A percentile compares a stretch with the other conserved stretches of the same genome.
phyloP scores from a whole-genome alignment of 2,113 vertebrate species.

The Semnornis frantzii region DNA sequence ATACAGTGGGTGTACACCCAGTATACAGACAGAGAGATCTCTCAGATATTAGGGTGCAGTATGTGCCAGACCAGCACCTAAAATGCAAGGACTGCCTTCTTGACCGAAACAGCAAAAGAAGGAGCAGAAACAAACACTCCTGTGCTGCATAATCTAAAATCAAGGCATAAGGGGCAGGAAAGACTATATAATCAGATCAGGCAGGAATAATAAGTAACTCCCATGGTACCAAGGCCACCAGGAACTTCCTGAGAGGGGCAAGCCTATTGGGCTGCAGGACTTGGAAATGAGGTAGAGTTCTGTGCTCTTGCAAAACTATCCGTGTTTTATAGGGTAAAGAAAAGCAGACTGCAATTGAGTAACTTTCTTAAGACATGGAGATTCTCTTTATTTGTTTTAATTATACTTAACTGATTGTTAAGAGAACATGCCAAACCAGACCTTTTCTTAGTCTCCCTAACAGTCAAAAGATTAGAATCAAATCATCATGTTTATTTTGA shows the following conservation, averaged over 20 bases:
- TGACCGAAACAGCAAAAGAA: fast-evolving
- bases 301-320: not conserved
- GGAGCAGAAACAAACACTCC: not conserved
- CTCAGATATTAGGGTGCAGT: not conserved
- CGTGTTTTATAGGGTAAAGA: not conserved
- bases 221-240: not conserved
- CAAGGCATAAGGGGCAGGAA: not conserved
- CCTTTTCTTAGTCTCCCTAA: not conserved
- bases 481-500: not conserved
- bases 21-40: fast-evolving
- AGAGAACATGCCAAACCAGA: not conserved
- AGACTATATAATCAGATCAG: not conserved
- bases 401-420: not conserved
- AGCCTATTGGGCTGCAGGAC: not conserved
- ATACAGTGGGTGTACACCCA: not conserved
- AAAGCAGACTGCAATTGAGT: not conserved
- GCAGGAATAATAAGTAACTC: not conserved
- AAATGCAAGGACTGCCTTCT: not conserved
- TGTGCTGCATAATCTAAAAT: not conserved
- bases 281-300: not conserved
- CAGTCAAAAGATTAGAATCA: not conserved
- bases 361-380: not conserved
- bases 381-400: not conserved
- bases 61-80: not conserved
- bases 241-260: not conserved